Evolutionary conservation across 2,797 vertebrate species (phyloP).

Genomic region (Hypotaenidia okinawae): DNA sequence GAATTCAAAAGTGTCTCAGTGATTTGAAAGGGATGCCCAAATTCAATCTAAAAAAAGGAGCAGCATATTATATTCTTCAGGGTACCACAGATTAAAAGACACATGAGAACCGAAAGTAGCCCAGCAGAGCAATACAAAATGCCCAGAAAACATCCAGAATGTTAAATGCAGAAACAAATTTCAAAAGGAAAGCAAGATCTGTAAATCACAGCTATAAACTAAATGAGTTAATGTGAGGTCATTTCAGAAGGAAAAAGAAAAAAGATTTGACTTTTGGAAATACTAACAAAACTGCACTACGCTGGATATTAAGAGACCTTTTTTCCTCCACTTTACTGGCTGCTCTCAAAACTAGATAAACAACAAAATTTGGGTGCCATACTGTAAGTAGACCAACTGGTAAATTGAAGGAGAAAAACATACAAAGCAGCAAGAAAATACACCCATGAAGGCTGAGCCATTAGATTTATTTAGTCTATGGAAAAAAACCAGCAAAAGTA

Average conservation of each 20-base stretch:
- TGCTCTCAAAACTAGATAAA: not conserved
- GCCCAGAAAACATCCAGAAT: not conserved
- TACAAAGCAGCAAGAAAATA: not conserved
- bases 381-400: not conserved
- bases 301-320: not conserved
- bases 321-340: not conserved
- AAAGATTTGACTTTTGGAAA: not conserved
- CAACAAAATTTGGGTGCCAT: not conserved
- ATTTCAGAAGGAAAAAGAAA: not conserved
- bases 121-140: not conserved
- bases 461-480: not conserved
- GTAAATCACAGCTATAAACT: not conserved
- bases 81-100: not conserved
- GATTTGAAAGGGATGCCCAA: not conserved
- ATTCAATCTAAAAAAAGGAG: not conserved
- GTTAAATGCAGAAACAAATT: not conserved
- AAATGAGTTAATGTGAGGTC: not conserved
- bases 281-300: not conserved
- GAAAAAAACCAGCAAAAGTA: not conserved
- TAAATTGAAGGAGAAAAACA: not conserved
- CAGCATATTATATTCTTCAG: accelerated
- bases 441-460: not conserved
- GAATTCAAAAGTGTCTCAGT: not conserved
- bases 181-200: not conserved
- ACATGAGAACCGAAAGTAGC: not conserved